These are phyloP conservation scores for Peromyscus leucopus DNA, from an alignment of 2,113 vertebrate species.

Conservation along the genomic window DNA sequence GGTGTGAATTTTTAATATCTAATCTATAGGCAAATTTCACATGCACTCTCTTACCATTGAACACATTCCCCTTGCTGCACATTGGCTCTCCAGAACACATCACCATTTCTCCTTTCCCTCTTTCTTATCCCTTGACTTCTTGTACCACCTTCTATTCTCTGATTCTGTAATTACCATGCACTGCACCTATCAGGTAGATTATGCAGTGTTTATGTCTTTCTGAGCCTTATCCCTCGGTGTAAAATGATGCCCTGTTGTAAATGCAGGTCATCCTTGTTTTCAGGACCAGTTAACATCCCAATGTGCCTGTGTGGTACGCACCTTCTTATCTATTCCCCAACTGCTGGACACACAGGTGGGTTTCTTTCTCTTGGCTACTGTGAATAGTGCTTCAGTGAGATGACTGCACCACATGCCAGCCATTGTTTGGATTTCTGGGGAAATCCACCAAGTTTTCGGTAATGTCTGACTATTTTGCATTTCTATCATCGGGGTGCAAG, in stretches of 20 bases:
- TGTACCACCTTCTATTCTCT: background rate
- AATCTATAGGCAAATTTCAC: background rate
- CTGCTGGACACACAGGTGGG: background rate
- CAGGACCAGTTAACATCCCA: background rate
- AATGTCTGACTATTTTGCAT: background rate
- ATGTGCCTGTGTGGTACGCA: accelerated
- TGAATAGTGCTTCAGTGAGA: background rate
- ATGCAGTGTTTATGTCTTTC: background rate
- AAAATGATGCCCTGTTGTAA: background rate
- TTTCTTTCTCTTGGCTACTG: background rate
- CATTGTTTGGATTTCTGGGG: background rate
- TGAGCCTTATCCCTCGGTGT: background rate
- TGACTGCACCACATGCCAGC: too few relatives aligned
- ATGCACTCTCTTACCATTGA: background rate
- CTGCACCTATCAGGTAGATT: background rate
- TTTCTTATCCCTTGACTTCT: too few relatives aligned
- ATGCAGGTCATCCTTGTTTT: background rate
- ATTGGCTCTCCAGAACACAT: background rate
- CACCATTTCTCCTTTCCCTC: background rate
- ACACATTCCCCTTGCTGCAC: background rate
- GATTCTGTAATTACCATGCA: background rate
- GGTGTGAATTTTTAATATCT: background rate
- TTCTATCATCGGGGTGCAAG: too few relatives aligned
- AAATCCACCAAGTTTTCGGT: background rate
- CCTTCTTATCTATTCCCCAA: background rate